Base-by-base conservation (phyloP, 2,888 invertebrate species). In the Bimastos eiseni region DNA sequence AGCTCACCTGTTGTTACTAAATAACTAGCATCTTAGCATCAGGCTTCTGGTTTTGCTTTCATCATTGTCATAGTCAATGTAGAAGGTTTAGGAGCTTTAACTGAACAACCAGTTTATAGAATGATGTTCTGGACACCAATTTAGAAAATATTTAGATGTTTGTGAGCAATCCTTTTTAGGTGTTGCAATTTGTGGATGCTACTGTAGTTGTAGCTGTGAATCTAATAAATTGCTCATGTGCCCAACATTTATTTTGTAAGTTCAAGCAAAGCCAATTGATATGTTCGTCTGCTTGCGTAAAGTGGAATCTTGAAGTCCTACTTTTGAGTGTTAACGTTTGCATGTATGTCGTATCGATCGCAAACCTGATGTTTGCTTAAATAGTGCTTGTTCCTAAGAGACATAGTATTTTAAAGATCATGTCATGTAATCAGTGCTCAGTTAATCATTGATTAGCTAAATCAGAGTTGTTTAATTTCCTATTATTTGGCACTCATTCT, bases 351-450 rank as follows among this genome's bases (percentile, higher is more conserved):
- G 17, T n/a, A 70, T 70, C 70, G 17, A 70, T 70, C 70, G 17
- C 70, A 70, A 6, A n/a, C 30, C 70, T 70, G 70, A 70, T 70
- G n/a, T 70, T 2, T 70, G 30, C 13, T 49, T 70, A n/a, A 70
- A 70, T 1, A n/a, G 70, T 70, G 70, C n/a, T 70, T 70, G n/a
- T 30, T 70, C n/a, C 11, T 70, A 70, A 70, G n/a, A 70, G n/a
- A n/a, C n/a, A 70, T 70, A 70, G 70, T n/a, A 70, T 70, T 70
- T 49, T 70, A 70, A 70, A 70, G n/a, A 70, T 70, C 70, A n/a
- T 49, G 49, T 21, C 70, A n/a, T 70, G n/a, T 70, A 70, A 70
- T n/a, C 70, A 70, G 70, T 70, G 70, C 70, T 70, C 30, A 70
- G 70, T 70, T 70, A 70, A 70, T 70, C 70, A 17, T 49, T 49